A percentile compares a stretch with the other conserved stretches of the same genome.
These are phyloP conservation scores for Streptopelia turtur DNA, from an alignment of 2,797 vertebrate genomes.

Conservation along the genomic window DNA sequence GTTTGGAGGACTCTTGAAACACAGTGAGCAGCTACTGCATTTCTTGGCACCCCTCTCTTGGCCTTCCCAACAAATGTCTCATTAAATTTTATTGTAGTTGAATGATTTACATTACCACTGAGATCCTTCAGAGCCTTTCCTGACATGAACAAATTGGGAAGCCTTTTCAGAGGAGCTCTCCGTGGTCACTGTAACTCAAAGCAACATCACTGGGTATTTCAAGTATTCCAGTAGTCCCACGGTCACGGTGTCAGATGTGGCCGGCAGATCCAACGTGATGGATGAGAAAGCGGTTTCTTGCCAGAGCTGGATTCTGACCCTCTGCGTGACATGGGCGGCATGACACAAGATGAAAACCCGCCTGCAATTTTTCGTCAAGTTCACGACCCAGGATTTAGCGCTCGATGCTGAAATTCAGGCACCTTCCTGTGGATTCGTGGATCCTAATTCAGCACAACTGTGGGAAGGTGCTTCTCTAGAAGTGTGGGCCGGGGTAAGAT, in stretches of 20 bases:
- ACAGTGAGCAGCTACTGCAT: neutral
- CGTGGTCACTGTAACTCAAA: neutral
- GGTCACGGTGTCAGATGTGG: neutral
- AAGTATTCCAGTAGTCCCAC: neutral
- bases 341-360: neutral
- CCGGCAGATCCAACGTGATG: neutral
- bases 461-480: neutral
- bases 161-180: neutral
- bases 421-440: neutral
- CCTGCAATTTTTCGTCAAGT: neutral
- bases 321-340: neutral
- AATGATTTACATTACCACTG: neutral
- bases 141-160: neutral
- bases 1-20: slow-evolving; percentile 5
- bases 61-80: neutral
- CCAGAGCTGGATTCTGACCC: neutral
- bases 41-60: slow-evolving; percentile 16
- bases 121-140: neutral
- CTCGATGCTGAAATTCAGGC: neutral
- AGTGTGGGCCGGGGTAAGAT: neutral
- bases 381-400: neutral
- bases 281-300: neutral
- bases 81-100: neutral
- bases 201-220: neutral
- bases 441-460: neutral